Base-by-base conservation (phyloP, 2,113 vertebrate species). In the Oreotrochilus melanogaster region DNA sequence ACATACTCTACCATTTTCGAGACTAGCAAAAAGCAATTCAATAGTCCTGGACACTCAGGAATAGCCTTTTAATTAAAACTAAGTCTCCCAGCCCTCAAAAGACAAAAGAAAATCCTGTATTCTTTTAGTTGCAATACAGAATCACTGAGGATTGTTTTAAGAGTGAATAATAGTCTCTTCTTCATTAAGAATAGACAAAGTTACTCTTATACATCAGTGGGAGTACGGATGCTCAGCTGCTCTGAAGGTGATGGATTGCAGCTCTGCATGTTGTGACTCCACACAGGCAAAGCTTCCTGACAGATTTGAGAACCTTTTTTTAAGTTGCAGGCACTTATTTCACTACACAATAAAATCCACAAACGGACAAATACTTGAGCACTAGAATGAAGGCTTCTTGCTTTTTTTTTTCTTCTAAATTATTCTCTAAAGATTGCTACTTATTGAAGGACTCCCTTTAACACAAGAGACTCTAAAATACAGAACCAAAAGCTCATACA, bases 221-320 rank as follows among this genome's bases (percentile, higher is more conserved):
- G 81, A 76, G 39, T 78, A 74, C 27, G 3, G 12, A 7, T 13
- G 65, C 25, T 28, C n/a, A 39, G n/a, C 42, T 48, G 50, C n/a
- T 94, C 86, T 57, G 45, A 60, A 76, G 86, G 92, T 89, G 79
- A 96, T 23, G 3, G 86, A 61, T 71, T 93, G 53, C 74, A 95
- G 96, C 79, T 91, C 92, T 92, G 91, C 6, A 13, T 25, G 14
- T 24, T 62, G 67, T 45, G 82, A 92, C 48, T 81, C 88, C 35
- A 33, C 28, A 70, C 23, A 82, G 61, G 51, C 57, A 91, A 83
- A 74, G 39, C 65, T 78, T 83, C 92, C 91, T 71, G 56, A 76
- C n/a, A 60, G 7, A 5, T 66, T 88, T 69, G 72, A 86, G 82
- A 71, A 12, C 48, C 64, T 95, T 78, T 79, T 45, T 69, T 57